Conservation (phyloP, 2,888 invertebrate genomes). For the Lutraria lutraria region DNA sequence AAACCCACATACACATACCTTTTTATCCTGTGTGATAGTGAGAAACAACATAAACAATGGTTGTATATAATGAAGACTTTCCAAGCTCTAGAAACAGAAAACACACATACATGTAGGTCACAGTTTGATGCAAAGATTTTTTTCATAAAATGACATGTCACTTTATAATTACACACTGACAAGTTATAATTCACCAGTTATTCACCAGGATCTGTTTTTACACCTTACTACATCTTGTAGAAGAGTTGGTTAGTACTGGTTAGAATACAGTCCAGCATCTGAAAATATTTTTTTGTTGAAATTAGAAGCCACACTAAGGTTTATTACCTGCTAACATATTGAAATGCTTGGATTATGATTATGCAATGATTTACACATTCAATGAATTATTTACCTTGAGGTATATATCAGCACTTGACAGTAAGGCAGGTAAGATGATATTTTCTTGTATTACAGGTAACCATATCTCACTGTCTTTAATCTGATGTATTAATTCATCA, state of each 20-base stretch:
- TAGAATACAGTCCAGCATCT: too few relatives aligned
- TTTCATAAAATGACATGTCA: too few relatives aligned
- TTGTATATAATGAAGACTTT: constrained; percentile 82
- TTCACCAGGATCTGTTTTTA: too few relatives aligned
- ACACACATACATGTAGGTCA: not conserved
- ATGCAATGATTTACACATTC: too few relatives aligned
- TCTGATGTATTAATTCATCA: constrained; percentile 79
- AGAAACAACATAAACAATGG: constrained; percentile 79
- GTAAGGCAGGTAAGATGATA: constrained; percentile 77
- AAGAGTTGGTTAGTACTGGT: too few relatives aligned
- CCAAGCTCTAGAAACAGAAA: constrained; percentile 74
- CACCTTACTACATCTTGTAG: too few relatives aligned
- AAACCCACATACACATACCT: constrained; percentile 70
- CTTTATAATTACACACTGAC: too few relatives aligned
- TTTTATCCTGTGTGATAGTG: constrained; percentile 79
- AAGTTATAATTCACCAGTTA: too few relatives aligned
- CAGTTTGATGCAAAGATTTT: not conserved
- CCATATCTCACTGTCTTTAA: constrained; percentile 75
- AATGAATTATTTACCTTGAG: constrained; percentile 75
- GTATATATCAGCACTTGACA: constrained; percentile 80
- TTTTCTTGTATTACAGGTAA: constrained; percentile 80
- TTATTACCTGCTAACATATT: too few relatives aligned
- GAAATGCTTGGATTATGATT: too few relatives aligned
- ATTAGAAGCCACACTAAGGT: too few relatives aligned
- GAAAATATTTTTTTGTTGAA: too few relatives aligned